Evolutionary conservation across 1,140 invertebrate genomes (phyloP), one percentile per base, ranked within the genome.

Genomic region (Lucilia sericata): DNA sequence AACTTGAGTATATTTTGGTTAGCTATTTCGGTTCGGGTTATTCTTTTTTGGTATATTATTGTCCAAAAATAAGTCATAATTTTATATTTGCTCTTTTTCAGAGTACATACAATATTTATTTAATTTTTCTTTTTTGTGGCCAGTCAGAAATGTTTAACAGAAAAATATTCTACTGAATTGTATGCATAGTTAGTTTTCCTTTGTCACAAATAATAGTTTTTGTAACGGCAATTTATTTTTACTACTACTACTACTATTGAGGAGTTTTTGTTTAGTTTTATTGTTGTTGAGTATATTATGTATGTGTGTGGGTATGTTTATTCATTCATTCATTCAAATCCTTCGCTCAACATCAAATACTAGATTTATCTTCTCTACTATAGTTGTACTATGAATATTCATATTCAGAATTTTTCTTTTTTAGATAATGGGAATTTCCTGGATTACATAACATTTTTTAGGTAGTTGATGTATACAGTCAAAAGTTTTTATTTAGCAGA

Each of bases 131-230:
- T 25, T 19, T 21, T 70, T 70, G 65, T 21, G 65, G 65, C 65
- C 19, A 25, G 65, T 21, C 8, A 70, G 7, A 70, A 70, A 12
- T 8, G 21, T 21, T 70, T 17, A 55, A 14, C 51, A 13, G n/a
- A 55, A 13, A 55, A 55, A 7, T 12, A 17, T 12, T 55, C 51
- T 17, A 55, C 51, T 12, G 51, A 10, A 70, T 70, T 10, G 65
- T 21, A 70, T n/a, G 65, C 65, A 70, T 70, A 70, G 65, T 70
- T 70, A 70, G 21, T 10, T 70, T 70, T 70, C 21, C 65, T 70
- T 70, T 70, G 65, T 70, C 65, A 70, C 19, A 70, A 70, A 70
- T 70, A 70, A 70, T 70, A 70, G 65, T 70, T 70, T 70, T 70
- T 70, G 65, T 70, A 70, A 21, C n/a, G 19, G 65, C 65, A 70